Percentiles rank a stretch among this genome's conserved stretches.
These are phyloP conservation scores for Zoanthus gigantus DNA, from an alignment of 92 coral and sea anemone species.

Conservation along the genomic window DNA sequence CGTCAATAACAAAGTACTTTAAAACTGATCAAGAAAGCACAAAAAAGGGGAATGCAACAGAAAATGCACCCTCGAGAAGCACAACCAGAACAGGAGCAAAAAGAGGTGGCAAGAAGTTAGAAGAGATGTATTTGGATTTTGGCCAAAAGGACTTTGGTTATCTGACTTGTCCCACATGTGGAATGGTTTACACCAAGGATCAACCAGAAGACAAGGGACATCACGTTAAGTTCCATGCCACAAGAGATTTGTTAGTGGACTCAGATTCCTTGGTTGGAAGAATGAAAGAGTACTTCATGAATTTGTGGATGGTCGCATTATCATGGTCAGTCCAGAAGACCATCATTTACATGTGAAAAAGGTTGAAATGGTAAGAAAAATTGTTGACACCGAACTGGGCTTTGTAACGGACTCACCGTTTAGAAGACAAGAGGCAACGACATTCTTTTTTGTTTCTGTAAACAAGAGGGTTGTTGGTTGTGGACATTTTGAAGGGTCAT, in stretches of 20 bases:
- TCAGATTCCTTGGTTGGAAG: conserved; percentile 94
- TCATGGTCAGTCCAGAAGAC: conserved; percentile 90
- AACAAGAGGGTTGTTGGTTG: conserved; percentile 93
- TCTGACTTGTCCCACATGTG: conserved; percentile 91
- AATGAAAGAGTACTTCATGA: conserved; percentile 91
- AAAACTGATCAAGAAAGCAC: conserved; percentile 53
- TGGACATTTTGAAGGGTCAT: conserved; percentile 40
- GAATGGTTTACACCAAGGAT: conserved; percentile 94
- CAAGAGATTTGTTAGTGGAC: conserved; percentile 90
- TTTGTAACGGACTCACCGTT: conserved; percentile 90
- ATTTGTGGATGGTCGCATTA: conserved; percentile 91
- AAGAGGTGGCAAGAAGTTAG: conserved; percentile 62
- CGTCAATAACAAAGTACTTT: conserved; percentile 88
- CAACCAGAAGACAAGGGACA: conserved; percentile 98
- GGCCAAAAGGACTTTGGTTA: conserved; percentile 99
- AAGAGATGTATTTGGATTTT: conserved; percentile 93
- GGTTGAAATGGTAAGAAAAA: conserved; percentile 89
- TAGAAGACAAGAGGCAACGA: conserved; percentile 86
- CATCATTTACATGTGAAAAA: conserved; percentile 83
- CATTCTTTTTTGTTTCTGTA: conserved; percentile 86
- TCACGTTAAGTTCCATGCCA: conserved; percentile 82
- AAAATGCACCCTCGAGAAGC: conserved; percentile 15
- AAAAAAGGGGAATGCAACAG: conserved; percentile 44
- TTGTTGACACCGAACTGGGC: conserved; percentile 95
- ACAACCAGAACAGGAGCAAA: conserved; percentile 33